phyloP scores from a whole-genome alignment of 2,113 vertebrate species.

The Heptranchias perlo region DNA sequence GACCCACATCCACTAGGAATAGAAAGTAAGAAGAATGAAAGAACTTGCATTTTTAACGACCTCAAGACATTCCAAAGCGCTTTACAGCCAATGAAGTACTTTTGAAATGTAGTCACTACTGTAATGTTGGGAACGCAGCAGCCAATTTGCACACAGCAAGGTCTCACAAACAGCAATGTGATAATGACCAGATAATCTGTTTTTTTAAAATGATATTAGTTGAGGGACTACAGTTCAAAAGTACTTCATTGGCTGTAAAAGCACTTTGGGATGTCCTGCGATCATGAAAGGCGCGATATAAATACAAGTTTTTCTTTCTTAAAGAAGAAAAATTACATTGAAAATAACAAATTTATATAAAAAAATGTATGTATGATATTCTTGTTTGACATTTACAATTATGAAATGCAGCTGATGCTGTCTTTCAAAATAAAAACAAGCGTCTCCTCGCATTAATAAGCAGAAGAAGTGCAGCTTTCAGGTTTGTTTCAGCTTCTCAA shows the following conservation, averaged over 20 bases:
- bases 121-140: background rate
- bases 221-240: no score
- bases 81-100: background rate
- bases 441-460: background rate
- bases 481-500: background rate
- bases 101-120: background rate
- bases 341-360: background rate
- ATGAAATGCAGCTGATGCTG: background rate
- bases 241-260: background rate
- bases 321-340: background rate
- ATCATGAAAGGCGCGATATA: background rate
- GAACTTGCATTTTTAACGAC: background rate
- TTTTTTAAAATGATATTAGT: no score
- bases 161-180: background rate
- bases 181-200: no score
- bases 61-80: background rate
- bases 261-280: no score
- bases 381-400: background rate
- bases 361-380: background rate
- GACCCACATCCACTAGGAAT: background rate
- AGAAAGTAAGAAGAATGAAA: background rate
- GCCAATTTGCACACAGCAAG: background rate
- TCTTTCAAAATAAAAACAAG: background rate
- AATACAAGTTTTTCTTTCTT: background rate
- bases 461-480: background rate